A percentile compares a stretch with the other conserved stretches of the same genome.
Evolutionary conservation across 92 coral and sea anemone species (phyloP).

Genomic region (Heteractis magnifica): DNA sequence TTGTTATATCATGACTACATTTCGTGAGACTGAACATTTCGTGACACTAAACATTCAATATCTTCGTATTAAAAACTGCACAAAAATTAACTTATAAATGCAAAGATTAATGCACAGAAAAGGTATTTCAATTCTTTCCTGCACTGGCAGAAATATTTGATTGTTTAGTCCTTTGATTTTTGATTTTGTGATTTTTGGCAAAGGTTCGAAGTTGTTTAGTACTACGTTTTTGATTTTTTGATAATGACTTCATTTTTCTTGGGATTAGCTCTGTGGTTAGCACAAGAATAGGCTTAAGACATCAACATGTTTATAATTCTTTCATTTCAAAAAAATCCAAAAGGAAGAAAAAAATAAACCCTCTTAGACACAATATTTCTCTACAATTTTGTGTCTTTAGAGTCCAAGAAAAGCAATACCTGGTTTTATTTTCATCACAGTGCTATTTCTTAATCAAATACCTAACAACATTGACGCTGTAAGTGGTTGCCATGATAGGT

Average conservation of each 20-base stretch:
- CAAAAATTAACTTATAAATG: background rate
- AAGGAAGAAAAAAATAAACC: too few relatives aligned
- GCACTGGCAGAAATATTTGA: background rate
- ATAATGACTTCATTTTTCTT: background rate
- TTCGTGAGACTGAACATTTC: background rate
- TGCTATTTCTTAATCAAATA: background rate
- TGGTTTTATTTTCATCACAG: too few relatives aligned
- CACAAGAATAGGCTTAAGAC: background rate
- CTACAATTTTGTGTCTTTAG: too few relatives aligned
- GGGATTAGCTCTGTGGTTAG: background rate
- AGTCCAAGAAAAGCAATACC: too few relatives aligned
- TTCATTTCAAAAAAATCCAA: background rate
- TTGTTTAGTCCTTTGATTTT: background rate
- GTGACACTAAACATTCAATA: background rate
- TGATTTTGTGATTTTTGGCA: background rate
- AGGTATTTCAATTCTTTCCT: background rate
- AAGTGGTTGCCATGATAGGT: background rate
- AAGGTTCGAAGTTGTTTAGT: background rate
- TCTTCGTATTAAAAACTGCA: background rate
- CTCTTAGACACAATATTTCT: too few relatives aligned
- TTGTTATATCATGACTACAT: background rate
- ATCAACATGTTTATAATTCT: background rate
- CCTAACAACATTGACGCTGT: background rate
- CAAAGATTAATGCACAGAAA: background rate
- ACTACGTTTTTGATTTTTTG: background rate